Evolutionary conservation across 2,797 vertebrate genomes (phyloP).

Genomic region (Syncerus caffer): DNA sequence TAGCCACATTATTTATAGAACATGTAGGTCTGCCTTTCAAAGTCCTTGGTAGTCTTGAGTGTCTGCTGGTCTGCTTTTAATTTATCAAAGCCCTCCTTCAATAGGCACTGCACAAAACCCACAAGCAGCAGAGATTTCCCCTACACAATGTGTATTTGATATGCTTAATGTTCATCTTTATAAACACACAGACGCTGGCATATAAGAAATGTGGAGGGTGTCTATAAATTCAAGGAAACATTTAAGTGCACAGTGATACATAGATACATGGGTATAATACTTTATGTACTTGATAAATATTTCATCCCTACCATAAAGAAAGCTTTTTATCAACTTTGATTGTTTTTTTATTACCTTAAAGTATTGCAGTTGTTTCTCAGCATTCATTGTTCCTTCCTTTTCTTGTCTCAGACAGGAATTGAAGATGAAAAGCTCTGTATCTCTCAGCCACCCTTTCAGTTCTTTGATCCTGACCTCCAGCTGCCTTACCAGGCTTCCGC

Average conservation of each 20-base stretch:
- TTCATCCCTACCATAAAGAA: constrained; percentile 77
- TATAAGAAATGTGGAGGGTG: constrained; percentile 58
- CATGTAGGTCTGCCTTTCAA: constrained; percentile 22
- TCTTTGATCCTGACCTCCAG: constrained; percentile 97
- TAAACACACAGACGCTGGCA: not conserved
- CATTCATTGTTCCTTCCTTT: constrained; percentile 85
- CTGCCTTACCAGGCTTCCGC: constrained; percentile 92
- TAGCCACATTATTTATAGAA: constrained; percentile 49
- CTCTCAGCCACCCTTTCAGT: constrained; percentile 96
- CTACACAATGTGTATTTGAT: constrained; percentile 9
- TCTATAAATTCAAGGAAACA: constrained; percentile 71
- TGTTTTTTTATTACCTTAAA: constrained; percentile 88
- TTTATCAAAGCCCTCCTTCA: constrained; percentile 30
- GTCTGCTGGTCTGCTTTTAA: constrained; percentile 61
- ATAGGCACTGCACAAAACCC: constrained; percentile 7
- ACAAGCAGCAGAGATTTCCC: not conserved
- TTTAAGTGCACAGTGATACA: constrained; percentile 68
- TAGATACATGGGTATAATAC: constrained; percentile 66
- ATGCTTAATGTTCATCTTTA: constrained; percentile 52
- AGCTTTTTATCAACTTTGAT: constrained; percentile 74
- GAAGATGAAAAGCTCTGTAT: constrained; percentile 99
- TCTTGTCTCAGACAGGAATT: constrained; percentile 94
- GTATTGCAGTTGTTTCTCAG: constrained; percentile 87
- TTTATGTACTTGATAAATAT: constrained; percentile 75
- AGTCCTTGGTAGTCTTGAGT: not conserved